A percentile compares a stretch with the other conserved stretches of the same genome.
Conservation (phyloP, 64 coral and sea anemone genomes). For the Porites australiensis region DNA sequence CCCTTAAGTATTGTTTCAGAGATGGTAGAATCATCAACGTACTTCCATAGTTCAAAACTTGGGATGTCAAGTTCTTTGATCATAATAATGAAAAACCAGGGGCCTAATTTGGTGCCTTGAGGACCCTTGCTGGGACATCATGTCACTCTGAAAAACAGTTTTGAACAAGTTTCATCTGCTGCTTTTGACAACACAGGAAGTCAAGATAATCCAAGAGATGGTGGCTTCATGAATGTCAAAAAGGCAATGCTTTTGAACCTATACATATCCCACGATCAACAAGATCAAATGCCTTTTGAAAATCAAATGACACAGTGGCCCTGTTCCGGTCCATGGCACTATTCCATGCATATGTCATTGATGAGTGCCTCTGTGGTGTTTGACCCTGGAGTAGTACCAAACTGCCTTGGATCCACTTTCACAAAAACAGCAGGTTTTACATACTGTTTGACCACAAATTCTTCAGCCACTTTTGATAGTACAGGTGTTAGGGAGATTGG, state of each 20-base stretch:
- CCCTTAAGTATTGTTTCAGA: neutral
- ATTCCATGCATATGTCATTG: slow-evolving; percentile 21
- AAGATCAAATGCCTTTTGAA: neutral
- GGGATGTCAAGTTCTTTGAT: slow-evolving; percentile 24
- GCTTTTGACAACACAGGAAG: neutral
- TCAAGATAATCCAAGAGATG: neutral
- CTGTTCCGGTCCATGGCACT: slow-evolving; percentile 16
- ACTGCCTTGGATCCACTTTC: slow-evolving; percentile 44
- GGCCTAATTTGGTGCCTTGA: slow-evolving; percentile 10
- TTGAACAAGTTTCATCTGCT: neutral
- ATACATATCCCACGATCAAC: neutral
- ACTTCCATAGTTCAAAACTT: slow-evolving; percentile 24
- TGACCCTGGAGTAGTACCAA: slow-evolving; percentile 16
- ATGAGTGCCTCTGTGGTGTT: slow-evolving; percentile 16
- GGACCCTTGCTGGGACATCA: neutral
- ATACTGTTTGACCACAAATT: slow-evolving; percentile 33
- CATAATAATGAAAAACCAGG: neutral
- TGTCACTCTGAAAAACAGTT: slow-evolving; percentile 1
- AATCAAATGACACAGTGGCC: slow-evolving; percentile 12
- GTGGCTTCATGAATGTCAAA: neutral
- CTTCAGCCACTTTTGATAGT: slow-evolving; percentile 30
- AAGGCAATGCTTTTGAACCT: neutral
- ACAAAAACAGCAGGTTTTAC: slow-evolving; percentile 25
- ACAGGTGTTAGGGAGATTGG: slow-evolving; percentile 40
- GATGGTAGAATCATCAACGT: slow-evolving; percentile 21